These are phyloP conservation scores for Sebastes matsubarae DNA, from an alignment of 2,797 vertebrate species.

Conservation along the genomic window DNA sequence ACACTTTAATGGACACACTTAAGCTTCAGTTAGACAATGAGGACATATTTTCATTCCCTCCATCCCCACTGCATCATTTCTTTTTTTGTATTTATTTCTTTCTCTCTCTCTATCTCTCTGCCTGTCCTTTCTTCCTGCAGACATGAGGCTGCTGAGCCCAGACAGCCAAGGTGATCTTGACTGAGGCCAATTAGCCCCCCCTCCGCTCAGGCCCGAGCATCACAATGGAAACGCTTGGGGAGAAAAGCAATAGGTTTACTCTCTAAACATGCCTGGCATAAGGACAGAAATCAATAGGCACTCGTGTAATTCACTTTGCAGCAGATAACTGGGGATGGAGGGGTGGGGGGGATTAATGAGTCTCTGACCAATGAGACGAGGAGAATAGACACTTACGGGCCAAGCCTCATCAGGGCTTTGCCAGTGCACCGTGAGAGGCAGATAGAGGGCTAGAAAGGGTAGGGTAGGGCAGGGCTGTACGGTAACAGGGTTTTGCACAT, in stretches of 20 bases:
- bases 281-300: slow-evolving; percentile 78
- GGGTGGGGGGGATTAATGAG: slow-evolving; percentile 44
- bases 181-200: slow-evolving; percentile 66
- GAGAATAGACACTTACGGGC: slow-evolving; percentile 37
- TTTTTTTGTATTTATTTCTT: background rate
- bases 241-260: slow-evolving; percentile 71
- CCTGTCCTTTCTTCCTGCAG: slow-evolving; percentile 2
- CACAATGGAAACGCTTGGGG: slow-evolving; percentile 61
- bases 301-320: slow-evolving; percentile 76
- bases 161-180: slow-evolving; percentile 61
- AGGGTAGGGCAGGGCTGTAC: background rate
- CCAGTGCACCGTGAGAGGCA: slow-evolving; percentile 1
- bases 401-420: slow-evolving; percentile 28
- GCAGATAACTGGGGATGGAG: slow-evolving; percentile 61
- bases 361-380: slow-evolving; percentile 49
- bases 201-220: slow-evolving; percentile 46
- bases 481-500: too few species aligned
- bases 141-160: slow-evolving; percentile 34
- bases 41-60: slow-evolving; percentile 17
- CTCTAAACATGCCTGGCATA: slow-evolving; percentile 69
- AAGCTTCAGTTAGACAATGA: slow-evolving; percentile 42
- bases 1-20: slow-evolving; percentile 56
- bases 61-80: background rate
- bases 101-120: background rate
- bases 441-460: background rate